A percentile compares a stretch with the other conserved stretches of the same genome.
These are phyloP conservation scores for Planococcus citri DNA, from an alignment of 1,140 invertebrate species.

Conservation along the genomic window DNA sequence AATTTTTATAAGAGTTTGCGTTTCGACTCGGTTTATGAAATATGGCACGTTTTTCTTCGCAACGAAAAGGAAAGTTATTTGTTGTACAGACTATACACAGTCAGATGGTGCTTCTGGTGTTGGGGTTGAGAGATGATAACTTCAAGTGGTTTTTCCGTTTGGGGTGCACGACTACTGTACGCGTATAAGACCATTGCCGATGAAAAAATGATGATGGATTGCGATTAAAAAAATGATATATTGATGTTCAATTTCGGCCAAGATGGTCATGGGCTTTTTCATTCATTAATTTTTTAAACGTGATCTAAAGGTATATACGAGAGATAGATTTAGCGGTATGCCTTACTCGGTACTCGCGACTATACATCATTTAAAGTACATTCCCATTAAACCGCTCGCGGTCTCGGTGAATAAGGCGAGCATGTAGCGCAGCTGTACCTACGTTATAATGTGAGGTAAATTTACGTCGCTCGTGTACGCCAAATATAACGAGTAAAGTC, in stretches of 20 bases:
- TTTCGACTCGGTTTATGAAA: neutral
- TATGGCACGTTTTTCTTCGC: neutral
- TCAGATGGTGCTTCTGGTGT: too few species aligned
- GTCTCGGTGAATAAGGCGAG: neutral
- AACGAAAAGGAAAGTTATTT: neutral
- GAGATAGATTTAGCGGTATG: neutral
- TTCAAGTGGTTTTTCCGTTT: neutral
- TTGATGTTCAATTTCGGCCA: neutral
- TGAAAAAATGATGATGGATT: neutral
- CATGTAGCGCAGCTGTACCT: neutral
- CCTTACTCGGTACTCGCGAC: neutral
- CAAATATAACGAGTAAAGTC: neutral
- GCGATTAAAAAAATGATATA: neutral
- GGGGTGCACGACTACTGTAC: too few species aligned
- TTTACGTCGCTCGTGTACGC: neutral
- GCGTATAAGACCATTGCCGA: neutral
- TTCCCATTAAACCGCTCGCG: neutral
- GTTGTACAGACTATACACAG: too few species aligned
- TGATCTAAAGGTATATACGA: neutral
- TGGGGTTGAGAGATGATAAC: neutral
- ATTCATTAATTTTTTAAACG: neutral
- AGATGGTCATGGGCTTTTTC: neutral
- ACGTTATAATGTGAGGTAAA: neutral
- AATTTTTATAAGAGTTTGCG: neutral
- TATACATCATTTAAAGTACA: slow-evolving; percentile 2